Percentiles rank a stretch among this genome's conserved stretches.
Conservation (phyloP, 23 tunicate species). For the Ascidia mentula region DNA sequence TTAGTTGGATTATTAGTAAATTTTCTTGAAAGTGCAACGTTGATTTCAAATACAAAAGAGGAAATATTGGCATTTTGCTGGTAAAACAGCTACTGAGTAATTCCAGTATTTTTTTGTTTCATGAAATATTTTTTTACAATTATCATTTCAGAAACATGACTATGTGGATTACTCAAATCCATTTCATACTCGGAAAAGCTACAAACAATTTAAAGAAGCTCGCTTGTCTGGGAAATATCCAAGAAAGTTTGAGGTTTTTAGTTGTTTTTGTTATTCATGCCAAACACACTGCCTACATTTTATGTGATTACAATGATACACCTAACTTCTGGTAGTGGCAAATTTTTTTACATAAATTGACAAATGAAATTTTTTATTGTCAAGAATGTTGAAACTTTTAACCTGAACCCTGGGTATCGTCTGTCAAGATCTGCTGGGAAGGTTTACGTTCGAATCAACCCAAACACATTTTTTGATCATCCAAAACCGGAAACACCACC, state of each 20-base stretch:
- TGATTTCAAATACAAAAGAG: too few species aligned
- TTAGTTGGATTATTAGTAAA: too few species aligned
- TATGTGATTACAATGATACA: too few species aligned
- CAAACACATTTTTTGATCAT: constrained; percentile 40
- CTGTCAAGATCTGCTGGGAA: constrained; percentile 71
- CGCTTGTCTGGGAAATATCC: background rate
- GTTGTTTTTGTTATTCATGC: background rate
- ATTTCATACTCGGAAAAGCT: background rate
- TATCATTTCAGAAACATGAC: background rate
- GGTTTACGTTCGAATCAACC: constrained; percentile 54
- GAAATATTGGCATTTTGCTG: too few species aligned
- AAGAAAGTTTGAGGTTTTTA: background rate
- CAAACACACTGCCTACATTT: too few species aligned
- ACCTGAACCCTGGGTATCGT: constrained; percentile 52
- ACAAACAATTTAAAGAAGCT: constrained; percentile 2
- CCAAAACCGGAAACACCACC: constrained; percentile 16
- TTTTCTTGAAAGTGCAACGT: too few species aligned
- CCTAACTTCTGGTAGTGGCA: too few species aligned
- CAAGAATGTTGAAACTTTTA: constrained; percentile 78
- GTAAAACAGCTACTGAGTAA: too few species aligned
- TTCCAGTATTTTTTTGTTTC: too few species aligned
- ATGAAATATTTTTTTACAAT: background rate
- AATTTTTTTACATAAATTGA: too few species aligned
- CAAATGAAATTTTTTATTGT: background rate
- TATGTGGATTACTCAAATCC: background rate